Percentiles rank a stretch among this genome's conserved stretches.
Conservation (phyloP, 2,797 vertebrate genomes). For the Epinephelus coioides region DNA sequence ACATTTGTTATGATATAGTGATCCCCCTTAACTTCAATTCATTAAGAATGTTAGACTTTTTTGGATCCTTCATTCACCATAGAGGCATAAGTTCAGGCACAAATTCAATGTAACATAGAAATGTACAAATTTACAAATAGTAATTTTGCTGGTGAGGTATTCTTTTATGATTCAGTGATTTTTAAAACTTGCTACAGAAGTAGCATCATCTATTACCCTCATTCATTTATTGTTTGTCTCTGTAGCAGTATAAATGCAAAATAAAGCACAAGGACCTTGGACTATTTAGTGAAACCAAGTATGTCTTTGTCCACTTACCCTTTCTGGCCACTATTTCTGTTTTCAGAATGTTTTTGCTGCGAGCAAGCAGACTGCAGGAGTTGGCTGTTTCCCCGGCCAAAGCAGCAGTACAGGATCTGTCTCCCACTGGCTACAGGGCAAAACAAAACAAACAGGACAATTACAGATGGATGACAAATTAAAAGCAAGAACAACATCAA, state of each 20-base stretch:
- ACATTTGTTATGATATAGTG: too few relatives aligned
- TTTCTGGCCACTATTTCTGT: not conserved
- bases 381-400: not conserved
- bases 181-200: too few relatives aligned
- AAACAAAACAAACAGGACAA: conserved; percentile 4
- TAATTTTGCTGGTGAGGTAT: too few relatives aligned
- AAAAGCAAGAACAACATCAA: not conserved
- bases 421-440: conserved; percentile 12
- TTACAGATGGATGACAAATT: conserved; percentile 20
- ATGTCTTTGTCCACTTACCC: not conserved
- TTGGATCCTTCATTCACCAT: too few relatives aligned
- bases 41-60: too few relatives aligned
- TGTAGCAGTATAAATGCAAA: not conserved
- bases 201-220: not conserved
- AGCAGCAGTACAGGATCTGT: conserved; percentile 6
- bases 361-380: conserved; percentile 3
- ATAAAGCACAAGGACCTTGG: not conserved
- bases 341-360: conserved; percentile 15
- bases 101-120: too few relatives aligned
- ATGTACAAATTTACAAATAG: too few relatives aligned
- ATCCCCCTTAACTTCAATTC: too few relatives aligned
- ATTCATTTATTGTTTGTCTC: not conserved
- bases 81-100: too few relatives aligned
- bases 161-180: too few relatives aligned
- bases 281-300: not conserved